These are phyloP conservation scores for Muntiacus reevesi DNA, from an alignment of 2,113 vertebrate genomes.

Conservation along the genomic window DNA sequence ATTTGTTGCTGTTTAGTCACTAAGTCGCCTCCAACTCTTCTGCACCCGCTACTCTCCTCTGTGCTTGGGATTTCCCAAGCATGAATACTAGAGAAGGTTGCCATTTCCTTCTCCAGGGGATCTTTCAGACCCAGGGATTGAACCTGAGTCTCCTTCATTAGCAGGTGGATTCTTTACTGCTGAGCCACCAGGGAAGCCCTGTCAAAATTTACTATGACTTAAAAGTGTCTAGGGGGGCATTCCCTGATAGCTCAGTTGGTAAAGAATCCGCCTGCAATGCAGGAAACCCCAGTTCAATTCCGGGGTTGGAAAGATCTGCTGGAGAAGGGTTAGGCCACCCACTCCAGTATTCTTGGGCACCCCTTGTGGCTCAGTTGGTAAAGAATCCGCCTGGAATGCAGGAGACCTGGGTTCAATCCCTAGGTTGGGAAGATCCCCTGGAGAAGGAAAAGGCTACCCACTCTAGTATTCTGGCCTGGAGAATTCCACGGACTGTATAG, in stretches of 20 bases:
- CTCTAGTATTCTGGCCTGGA: not conserved
- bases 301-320: rapidly evolving
- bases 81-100: not conserved
- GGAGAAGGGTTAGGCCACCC: not conserved
- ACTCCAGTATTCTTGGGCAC: not conserved
- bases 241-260: not conserved
- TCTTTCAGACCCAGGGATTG: not conserved
- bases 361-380: not conserved
- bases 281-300: not conserved
- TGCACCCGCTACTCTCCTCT: rapidly evolving
- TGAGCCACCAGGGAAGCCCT: not conserved
- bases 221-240: not conserved
- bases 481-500: not conserved
- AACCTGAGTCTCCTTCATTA: not conserved
- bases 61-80: not conserved
- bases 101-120: not conserved
- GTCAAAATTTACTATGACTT: not conserved
- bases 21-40: not conserved
- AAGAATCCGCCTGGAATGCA: not conserved
- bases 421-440: not conserved
- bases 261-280: not conserved
- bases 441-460: not conserved
- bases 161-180: not conserved
- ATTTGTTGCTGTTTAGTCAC: not conserved
- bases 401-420: not conserved